Conservation (phyloP, 2,888 invertebrate genomes). For the Mantis religiosa region DNA sequence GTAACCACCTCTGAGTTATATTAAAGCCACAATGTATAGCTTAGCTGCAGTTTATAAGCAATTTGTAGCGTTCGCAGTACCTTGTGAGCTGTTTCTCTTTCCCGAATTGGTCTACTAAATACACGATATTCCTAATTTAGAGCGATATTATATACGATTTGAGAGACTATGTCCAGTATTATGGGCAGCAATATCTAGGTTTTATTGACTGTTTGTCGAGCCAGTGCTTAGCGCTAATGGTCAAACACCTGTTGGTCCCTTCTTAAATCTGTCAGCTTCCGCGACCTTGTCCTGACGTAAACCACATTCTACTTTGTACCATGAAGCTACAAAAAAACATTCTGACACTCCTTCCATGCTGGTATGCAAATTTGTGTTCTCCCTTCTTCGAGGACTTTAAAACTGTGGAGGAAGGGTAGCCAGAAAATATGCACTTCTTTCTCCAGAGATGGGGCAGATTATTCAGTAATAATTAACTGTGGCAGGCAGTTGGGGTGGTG, state of each 20-base stretch:
- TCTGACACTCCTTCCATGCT: background rate
- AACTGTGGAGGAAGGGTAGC: background rate
- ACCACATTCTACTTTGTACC: background rate
- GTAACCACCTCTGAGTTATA: too few species aligned
- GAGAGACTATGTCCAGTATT: too few species aligned
- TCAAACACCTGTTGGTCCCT: background rate
- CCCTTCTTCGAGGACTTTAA: background rate
- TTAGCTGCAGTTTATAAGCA: too few species aligned
- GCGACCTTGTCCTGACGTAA: background rate
- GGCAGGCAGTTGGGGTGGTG: background rate
- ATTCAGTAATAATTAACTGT: constrained; percentile 19
- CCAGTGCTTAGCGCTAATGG: background rate
- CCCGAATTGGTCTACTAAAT: too few species aligned
- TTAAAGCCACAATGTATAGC: too few species aligned
- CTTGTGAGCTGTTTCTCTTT: too few species aligned
- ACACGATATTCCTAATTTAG: too few species aligned
- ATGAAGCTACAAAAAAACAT: background rate
- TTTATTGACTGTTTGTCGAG: background rate
- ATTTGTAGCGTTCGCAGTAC: too few species aligned
- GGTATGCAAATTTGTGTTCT: background rate
- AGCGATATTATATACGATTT: too few species aligned
- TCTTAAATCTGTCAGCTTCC: background rate
- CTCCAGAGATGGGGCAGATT: background rate
- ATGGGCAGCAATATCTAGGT: too few species aligned
- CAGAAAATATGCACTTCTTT: constrained; percentile 9